Evolutionary conservation across 2,797 vertebrate species (phyloP).

Genomic region (Diplodus puntazzo): DNA sequence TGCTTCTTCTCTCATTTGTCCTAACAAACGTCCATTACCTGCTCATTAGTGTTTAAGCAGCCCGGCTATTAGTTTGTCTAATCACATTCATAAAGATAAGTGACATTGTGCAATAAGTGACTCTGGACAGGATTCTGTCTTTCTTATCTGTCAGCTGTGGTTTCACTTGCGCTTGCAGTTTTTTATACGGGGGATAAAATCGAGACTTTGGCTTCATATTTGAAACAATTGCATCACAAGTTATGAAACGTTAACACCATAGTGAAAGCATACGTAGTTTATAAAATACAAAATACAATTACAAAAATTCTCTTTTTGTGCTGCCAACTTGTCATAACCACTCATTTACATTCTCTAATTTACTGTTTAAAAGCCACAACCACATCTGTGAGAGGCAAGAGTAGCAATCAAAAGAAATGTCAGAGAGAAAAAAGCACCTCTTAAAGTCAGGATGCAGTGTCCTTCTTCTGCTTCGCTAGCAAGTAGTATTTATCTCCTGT

Average conservation of each 20-base stretch:
- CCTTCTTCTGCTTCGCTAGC: too few species aligned
- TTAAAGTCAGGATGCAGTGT: background rate
- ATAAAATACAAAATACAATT: background rate
- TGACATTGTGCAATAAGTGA: background rate
- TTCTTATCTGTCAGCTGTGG: constrained; percentile 8
- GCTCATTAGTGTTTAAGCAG: background rate
- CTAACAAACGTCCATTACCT: background rate
- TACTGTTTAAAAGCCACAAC: too few species aligned
- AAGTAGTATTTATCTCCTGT: background rate
- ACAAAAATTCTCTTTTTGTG: background rate
- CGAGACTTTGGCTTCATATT: background rate
- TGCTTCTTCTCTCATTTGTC: background rate
- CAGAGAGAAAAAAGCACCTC: background rate
- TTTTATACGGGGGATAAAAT: background rate
- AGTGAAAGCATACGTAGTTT: background rate
- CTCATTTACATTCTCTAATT: too few species aligned
- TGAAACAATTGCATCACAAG: background rate
- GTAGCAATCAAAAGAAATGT: background rate
- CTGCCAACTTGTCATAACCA: too few species aligned
- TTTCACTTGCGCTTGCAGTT: constrained; percentile 11
- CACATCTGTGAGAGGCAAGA: too few species aligned
- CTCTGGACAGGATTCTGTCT: background rate
- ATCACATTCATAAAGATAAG: background rate
- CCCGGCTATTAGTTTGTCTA: background rate
- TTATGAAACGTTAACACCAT: background rate